Evolutionary conservation across 37 sponge, comb jelly and placozoan genomes (phyloP), one percentile per base, ranked within the genome.

Genomic region (Geodia barretti): DNA sequence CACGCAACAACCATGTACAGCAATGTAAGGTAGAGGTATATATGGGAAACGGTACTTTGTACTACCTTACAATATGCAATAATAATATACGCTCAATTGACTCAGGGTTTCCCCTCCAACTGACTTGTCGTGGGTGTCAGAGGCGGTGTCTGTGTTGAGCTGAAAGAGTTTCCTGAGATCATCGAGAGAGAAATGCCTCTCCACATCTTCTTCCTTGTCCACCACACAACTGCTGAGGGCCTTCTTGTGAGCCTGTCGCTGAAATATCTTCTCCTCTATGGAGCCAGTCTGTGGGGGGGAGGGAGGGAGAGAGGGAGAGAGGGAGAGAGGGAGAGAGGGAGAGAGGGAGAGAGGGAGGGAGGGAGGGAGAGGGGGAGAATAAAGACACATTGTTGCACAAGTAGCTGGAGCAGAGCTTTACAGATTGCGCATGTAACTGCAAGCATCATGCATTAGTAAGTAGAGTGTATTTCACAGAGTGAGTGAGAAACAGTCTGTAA

Each of bases 151-250:
- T 35, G 81, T 79, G 29, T 95, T 92, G 19, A 97, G 82, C 66
- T 76, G 68, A 62, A 95, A 97, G 70, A 97, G 80, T 29, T 91
- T 87, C 64, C 87, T 59, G 20, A 95, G 88, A 61, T 95, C 98
- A 36, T 85, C 91, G 20, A 92, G 69, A 0, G 95, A 95, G 70
- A 97, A 97, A 74, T 92, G 93, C 54, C 98, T 82, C 80, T 97
- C 98, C 28, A 95, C 95, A 39, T 97, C 91, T 35, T 97, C 95
- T 62, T 97, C 95, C 43, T 89, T 88, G 83, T 97, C 98, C 29
- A 97, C 98, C 60, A 97, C 98, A 83, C 93, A 95, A 47, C 95
- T 97, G 89, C 98, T 97, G 77, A 97, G 81, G 25, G 95, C 98
- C 72, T 97, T 98, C 90, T 97, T 98, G 89, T 95, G 96, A 0